These are phyloP conservation scores for Patella pellucida DNA, from an alignment of 2,888 invertebrate genomes.

Conservation along the genomic window DNA sequence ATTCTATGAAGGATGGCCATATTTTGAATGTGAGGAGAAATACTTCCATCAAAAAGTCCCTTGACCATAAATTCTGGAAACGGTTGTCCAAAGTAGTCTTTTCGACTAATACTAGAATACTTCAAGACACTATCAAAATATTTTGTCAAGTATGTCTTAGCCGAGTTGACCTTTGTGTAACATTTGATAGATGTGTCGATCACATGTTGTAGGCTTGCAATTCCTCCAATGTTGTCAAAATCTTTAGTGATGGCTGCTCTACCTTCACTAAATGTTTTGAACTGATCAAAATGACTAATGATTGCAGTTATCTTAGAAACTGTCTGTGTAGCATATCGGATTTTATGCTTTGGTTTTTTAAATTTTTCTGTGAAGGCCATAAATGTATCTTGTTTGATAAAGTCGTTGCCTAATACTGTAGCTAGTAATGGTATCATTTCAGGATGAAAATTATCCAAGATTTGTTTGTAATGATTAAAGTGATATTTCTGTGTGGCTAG, in stretches of 20 bases:
- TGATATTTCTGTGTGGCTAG: conserved; percentile 76
- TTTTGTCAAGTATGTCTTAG: conserved; percentile 28
- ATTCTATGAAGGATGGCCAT: conserved; percentile 56
- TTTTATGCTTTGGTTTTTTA: conserved; percentile 74
- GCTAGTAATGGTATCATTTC: conserved; percentile 84
- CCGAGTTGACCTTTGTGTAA: conserved; percentile 50
- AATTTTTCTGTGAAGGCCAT: conserved; percentile 78
- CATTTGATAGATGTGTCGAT: conserved; percentile 58
- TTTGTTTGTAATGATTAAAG: conserved; percentile 79
- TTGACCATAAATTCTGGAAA: conserved; percentile 79
- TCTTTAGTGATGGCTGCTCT: conserved; percentile 79
- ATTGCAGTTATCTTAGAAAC: conserved; percentile 74
- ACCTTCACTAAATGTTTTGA: conserved; percentile 74
- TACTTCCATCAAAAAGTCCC: conserved; percentile 76
- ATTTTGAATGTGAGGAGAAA: conserved; percentile 79
- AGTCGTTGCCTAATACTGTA: conserved; percentile 91
- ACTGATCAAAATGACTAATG: conserved; percentile 83
- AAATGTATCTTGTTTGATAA: conserved; percentile 78
- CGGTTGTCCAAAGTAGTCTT: conserved; percentile 39
- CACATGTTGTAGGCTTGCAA: conserved; percentile 43
- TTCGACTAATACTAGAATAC: conserved; percentile 16
- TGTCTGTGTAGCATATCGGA: conserved; percentile 35
- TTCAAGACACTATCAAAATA: not conserved
- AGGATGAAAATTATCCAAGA: conserved; percentile 79
- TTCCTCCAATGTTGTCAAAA: conserved; percentile 47